Base-by-base conservation (phyloP, 2,888 invertebrate genomes). In the Eristalis pertinax region DNA sequence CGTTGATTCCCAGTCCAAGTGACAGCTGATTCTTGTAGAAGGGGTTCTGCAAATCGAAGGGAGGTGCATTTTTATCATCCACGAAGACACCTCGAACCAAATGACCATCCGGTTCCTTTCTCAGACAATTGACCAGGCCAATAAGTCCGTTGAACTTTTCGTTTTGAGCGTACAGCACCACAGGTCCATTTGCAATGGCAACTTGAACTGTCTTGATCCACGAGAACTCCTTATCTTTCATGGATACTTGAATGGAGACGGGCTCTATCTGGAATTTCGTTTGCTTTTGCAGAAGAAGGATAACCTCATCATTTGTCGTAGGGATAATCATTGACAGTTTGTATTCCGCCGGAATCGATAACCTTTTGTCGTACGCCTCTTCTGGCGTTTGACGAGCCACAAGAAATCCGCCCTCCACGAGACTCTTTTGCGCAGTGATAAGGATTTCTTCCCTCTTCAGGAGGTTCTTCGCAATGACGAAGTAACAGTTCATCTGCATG, bases 71-170 rank as follows among this genome's bases (percentile, higher is more conserved):
- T 0, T 93, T 91, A 89, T 96, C 96, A 85, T 95, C 92, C 75
- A 97, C 95, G 50, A 96, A 94, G 8, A 97, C 92, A 76, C 95
- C 95, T 72, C 94, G 94, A 0, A 95, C 93, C 0, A 95, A 91
- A 89, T 95, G 94, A 64, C 97, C 96, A 89, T 96, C 96, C 0
- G 96, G 95, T 91, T 98, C 98, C 90, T 94, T 96, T 81, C 96
- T 94, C 35, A 99, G 92, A 92, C 98, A 98, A 90, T 98, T 98
- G 0, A 97, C 95, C 74, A 99, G 93, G n/a, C 99, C 99, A 26
- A 98, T 92, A 0, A 98, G 94, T 15, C 99, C 99, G 91, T 95
- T 97, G 8, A 95, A 93, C 2, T 94, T 94, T 76, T 96, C 95
- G 88, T 95, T 95, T 91, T 96, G 95, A 1, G 95, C 94, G 24